These are phyloP conservation scores for Sciaenops ocellatus DNA, from an alignment of 2,797 vertebrate genomes.

Conservation along the genomic window DNA sequence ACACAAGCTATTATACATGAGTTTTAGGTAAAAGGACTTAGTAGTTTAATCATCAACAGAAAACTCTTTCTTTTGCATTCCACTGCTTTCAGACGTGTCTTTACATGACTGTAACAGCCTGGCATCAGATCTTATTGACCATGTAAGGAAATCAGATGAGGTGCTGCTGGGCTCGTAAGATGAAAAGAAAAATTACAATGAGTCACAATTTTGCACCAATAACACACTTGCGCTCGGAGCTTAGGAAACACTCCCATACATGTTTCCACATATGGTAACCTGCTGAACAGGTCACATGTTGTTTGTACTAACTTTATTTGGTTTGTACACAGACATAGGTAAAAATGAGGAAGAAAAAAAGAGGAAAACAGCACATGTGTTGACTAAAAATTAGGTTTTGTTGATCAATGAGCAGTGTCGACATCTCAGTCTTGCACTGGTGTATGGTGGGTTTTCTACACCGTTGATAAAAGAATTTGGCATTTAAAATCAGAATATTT, in stretches of 20 bases:
- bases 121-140: background rate
- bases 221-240: background rate
- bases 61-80: background rate
- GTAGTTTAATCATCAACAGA: background rate
- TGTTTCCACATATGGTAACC: background rate
- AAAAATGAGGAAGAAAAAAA: background rate
- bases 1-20: background rate
- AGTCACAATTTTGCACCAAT: background rate
- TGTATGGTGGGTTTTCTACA: background rate
- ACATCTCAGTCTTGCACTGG: background rate
- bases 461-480: no score
- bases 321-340: background rate
- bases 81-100: constrained; percentile 10
- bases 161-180: background rate
- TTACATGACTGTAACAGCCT: background rate
- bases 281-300: background rate
- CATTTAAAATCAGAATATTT: no score
- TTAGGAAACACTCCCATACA: background rate
- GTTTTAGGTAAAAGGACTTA: background rate
- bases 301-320: background rate
- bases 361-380: background rate
- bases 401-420: no score
- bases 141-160: background rate
- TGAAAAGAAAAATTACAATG: background rate
- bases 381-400: background rate